Conservation (phyloP, 1,140 invertebrate genomes). For the Whitmania pigra region DNA sequence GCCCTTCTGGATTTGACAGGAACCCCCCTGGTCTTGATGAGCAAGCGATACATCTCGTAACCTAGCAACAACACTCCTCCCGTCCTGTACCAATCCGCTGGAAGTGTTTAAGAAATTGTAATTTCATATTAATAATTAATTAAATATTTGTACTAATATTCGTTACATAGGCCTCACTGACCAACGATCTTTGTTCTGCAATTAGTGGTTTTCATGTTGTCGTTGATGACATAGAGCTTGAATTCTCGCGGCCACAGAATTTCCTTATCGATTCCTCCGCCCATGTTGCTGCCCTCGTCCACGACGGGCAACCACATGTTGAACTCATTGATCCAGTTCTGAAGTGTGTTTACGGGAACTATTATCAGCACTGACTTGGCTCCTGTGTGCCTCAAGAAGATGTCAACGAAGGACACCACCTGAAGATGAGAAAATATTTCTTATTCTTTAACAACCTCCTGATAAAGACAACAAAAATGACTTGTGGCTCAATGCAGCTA, state of each 20-base stretch:
- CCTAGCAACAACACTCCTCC: slow-evolving; percentile 92
- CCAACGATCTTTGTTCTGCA: slow-evolving; percentile 61
- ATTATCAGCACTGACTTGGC: slow-evolving; percentile 82
- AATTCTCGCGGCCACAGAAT: slow-evolving; percentile 58
- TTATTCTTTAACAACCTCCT: slow-evolving; percentile 24
- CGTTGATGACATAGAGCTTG: slow-evolving; percentile 76
- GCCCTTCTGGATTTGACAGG: slow-evolving; percentile 26
- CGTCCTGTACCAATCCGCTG: slow-evolving; percentile 60
- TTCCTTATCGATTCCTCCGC: slow-evolving; percentile 16
- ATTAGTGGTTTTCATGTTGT: slow-evolving; percentile 77
- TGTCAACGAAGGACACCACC: slow-evolving; percentile 83
- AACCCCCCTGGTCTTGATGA: slow-evolving; percentile 52
- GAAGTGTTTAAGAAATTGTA: too few species aligned
- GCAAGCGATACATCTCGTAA: slow-evolving; percentile 82
- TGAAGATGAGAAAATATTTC: slow-evolving; percentile 27
- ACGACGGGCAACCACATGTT: slow-evolving; percentile 78
- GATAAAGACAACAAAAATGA: background rate
- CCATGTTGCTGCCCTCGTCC: slow-evolving; percentile 3
- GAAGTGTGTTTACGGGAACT: slow-evolving; percentile 95
- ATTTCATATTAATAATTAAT: too few species aligned
- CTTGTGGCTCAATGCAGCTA: background rate
- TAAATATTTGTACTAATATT: background rate
- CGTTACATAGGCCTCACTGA: slow-evolving; percentile 28
- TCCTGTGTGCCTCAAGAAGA: slow-evolving; percentile 79
- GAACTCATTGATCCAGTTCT: slow-evolving; percentile 95